phyloP scores from a whole-genome alignment of 2,888 invertebrate genomes.

The Nomada fabriciana region DNA sequence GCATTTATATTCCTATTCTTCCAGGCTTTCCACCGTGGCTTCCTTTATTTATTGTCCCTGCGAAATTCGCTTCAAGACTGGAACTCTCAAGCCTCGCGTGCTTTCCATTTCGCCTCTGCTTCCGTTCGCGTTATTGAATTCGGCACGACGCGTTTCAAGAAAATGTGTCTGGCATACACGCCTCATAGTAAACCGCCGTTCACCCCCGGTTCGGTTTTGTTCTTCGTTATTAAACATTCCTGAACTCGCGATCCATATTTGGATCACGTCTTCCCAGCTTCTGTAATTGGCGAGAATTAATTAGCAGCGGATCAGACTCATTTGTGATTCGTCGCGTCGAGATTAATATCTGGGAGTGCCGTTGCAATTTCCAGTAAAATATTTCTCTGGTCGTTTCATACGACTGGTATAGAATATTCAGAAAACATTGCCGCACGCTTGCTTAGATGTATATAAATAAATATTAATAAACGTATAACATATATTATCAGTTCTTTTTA shows the following conservation, averaged over 20 bases:
- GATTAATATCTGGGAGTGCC: constrained; percentile 2
- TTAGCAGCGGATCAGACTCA: constrained; percentile 8
- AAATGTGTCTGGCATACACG: constrained; percentile 34
- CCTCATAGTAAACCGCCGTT: constrained; percentile 7
- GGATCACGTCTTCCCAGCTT: not conserved
- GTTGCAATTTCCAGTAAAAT: not conserved
- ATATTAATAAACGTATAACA: no score
- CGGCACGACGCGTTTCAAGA: constrained; percentile 50
- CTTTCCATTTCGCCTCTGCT: constrained; percentile 44
- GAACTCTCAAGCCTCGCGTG: not conserved
- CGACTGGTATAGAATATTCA: no score
- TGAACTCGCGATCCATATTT: not conserved
- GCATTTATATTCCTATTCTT: constrained; percentile 17
- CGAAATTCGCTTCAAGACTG: constrained; percentile 70
- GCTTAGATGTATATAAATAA: no score
- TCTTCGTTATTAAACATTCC: constrained; percentile 72
- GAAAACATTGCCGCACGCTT: no score
- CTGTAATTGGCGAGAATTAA: constrained; percentile 33
- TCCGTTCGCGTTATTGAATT: constrained; percentile 64
- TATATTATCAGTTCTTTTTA: no score
- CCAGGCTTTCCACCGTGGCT: constrained; percentile 13
- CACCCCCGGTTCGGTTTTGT: constrained; percentile 27
- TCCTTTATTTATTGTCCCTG: constrained; percentile 72
- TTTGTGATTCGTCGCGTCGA: not conserved
- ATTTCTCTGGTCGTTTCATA: not conserved